Evolutionary conservation across 2,888 invertebrate species (phyloP), one percentile per base, ranked within the genome.

Genomic region (Sphecodes monilicornis): DNA sequence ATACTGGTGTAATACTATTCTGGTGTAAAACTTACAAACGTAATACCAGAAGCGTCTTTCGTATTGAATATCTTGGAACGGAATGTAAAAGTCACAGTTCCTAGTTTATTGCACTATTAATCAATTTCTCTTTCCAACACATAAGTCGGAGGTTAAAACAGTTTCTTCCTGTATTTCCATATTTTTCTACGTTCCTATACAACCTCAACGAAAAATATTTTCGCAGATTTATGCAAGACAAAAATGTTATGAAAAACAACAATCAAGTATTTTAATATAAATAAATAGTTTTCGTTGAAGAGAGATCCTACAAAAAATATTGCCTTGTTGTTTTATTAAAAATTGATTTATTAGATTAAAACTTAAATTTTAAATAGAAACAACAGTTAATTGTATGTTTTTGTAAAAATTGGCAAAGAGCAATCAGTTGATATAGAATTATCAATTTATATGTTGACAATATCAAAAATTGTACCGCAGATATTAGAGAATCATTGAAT

Each of bases 101-200:
- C 16, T 16, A 29, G 36, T 36, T 66, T 66, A 66, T 66, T 11
- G 36, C 22, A 6, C 66, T 39, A 66, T 39, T 32, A 66, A 66
- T 66, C 66, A 66, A 66, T 66, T 66, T 66, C 66, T 66, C 66
- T 66, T 66, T 11, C 22, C 22, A 18, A 36, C 36, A 22, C 36
- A 32, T 22, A 18, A 4, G 11, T 22, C 66, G 22, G 36, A 66
- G 36, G n/a, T 66, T 36, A 1, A 66, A 36, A 22, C 36, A 1
- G 22, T 18, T 36, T 32, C 36, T 36, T 36, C 36, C 66, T 36
- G 16, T 36, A 50, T 50, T 50, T 50, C 8, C 8, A 22, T 22
- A 46, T 46, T 18, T 18, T 36, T 10, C 11, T 54, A 26, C n/a
- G 11, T 26, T 57, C 13, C 57, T 57, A 26, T 26, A 4, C 26